Evolutionary conservation across 2,113 vertebrate species (phyloP), one percentile per base, ranked within the genome.

Genomic region (Beaufortia kweichowensis): DNA sequence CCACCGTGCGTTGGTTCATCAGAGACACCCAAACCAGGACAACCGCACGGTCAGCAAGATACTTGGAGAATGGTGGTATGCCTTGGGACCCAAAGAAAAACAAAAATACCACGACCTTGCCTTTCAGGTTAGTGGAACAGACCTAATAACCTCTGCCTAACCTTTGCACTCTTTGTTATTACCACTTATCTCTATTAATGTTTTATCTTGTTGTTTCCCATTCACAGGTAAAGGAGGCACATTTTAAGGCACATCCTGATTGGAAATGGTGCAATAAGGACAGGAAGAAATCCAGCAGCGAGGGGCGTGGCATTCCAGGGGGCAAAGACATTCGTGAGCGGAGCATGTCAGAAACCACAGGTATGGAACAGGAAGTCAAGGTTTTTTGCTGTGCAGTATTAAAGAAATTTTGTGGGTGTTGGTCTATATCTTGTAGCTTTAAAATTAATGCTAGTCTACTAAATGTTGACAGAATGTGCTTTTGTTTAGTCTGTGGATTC

Each of bases 41-140:
- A 97, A 97, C 86, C 92, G 96, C 67, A 97, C 96, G 0, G 96
- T 97, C 82, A 96, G 95, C 89, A 97, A 97, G 90, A 97, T 97
- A 85, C 90, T 96, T 80, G 96, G 96, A 26, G 96, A 97, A 83
- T 97, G 96, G 96, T 96, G 96, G 96, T 97, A 96, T 0, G 96
- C 96, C 0, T 88, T 97, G 80, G 95, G 96, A 17, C 90, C 93
- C 21, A 95, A 95, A 77, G 95, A 97, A 89, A 97, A 97, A 83
- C 94, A 96, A 86, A 95, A 96, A 76, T 97, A 97, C 83, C 95
- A 97, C 0, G 95, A 97, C 83, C 89, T 97, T 71, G 95, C 95
- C 69, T 97, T 96, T 77, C 95, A 97, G 95, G 95, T 97, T 53
- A n/a, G n/a, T 46, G 12, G n/a, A 41, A 60, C 43, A 14, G 11